Base-by-base conservation (phyloP, 1,140 invertebrate genomes). In the Phocides pigmalion region DNA sequence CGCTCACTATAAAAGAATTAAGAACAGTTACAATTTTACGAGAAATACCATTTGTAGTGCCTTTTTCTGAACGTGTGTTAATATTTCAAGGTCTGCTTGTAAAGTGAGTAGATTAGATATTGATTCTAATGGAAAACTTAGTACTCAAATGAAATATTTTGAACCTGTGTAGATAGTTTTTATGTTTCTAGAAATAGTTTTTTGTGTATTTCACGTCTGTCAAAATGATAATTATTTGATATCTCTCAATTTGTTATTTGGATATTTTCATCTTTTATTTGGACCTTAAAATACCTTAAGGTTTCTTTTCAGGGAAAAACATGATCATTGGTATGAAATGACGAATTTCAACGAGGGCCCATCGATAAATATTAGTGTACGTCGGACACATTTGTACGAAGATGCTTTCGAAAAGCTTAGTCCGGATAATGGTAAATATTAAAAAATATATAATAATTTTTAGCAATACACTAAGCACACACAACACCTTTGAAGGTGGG, bases 331-430 rank as follows among this genome's bases (percentile, higher is more conserved):
- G 83, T 95, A 95, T 8, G 94, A 96, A 58, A 77, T 95, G 19
- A 92, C 94, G 0, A 94, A 96, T 61, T 96, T 97, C 79, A 92
- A 96, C 68, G 94, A 95, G 64, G 96, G 96, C 0, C 94, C 95
- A 0, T 93, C 93, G 16, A 97, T 98, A 56, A 94, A 95, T 70
- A 94, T 99, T 1, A 94, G 95, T 12, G 96, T 99, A 1, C 92
- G 98, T 47, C 93, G 98, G 56, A 97, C 96, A 75, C 98, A 98
- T 92, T 93, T 99, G 0, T 99, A 99, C 87, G 98, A 99, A 92
- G 98, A 99, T 92, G 97, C 98, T 0, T 99, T 98, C 89, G 97
- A 98, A 20, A 98, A 98, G 88, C 90, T 99, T 0, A 97, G 97
- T 3, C 93, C 94, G 0, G 96, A 98, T 75, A 99, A 98, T 93